Conservation (phyloP, 2,113 vertebrate species). For the Prietella phreatophila region DNA sequence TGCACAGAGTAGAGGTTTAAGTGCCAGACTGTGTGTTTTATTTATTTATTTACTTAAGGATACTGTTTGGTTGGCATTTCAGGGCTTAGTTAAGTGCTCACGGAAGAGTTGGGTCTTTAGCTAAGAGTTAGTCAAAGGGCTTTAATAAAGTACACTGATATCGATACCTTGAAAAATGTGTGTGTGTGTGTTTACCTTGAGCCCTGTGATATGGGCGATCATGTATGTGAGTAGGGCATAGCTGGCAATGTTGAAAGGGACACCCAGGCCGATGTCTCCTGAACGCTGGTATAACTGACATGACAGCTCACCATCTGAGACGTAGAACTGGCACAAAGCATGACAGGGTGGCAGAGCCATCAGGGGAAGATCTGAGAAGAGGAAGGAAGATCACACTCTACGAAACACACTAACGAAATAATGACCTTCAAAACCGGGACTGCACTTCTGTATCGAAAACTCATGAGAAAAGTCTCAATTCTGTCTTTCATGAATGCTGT, state of each 20-base stretch:
- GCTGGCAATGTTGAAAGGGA: constrained; percentile 98
- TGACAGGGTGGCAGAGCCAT: constrained; percentile 97
- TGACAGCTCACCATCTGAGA: constrained; percentile 86
- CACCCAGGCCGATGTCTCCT: constrained; percentile 93
- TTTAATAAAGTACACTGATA: background rate
- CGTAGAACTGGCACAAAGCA: constrained; percentile 94
- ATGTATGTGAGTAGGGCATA: constrained; percentile 94
- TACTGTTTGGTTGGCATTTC: too few species aligned
- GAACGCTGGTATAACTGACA: constrained; percentile 97
- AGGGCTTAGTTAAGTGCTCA: too few species aligned
- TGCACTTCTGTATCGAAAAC: background rate
- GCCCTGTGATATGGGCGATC: constrained; percentile 92
- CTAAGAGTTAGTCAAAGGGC: background rate
- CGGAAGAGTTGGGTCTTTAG: too few species aligned
- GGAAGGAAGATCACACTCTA: background rate
- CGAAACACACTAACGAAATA: background rate
- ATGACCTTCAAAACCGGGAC: background rate
- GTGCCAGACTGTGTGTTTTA: too few species aligned
- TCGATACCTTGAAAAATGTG: background rate
- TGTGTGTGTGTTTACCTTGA: constrained; percentile 76
- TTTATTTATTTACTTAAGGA: too few species aligned
- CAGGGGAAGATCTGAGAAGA: constrained; percentile 79
- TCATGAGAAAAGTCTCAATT: background rate
- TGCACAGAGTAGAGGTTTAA: too few species aligned
- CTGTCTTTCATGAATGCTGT: background rate